phyloP scores from a whole-genome alignment of 92 coral and sea anemone genomes.

The Bergia puertoricense region DNA sequence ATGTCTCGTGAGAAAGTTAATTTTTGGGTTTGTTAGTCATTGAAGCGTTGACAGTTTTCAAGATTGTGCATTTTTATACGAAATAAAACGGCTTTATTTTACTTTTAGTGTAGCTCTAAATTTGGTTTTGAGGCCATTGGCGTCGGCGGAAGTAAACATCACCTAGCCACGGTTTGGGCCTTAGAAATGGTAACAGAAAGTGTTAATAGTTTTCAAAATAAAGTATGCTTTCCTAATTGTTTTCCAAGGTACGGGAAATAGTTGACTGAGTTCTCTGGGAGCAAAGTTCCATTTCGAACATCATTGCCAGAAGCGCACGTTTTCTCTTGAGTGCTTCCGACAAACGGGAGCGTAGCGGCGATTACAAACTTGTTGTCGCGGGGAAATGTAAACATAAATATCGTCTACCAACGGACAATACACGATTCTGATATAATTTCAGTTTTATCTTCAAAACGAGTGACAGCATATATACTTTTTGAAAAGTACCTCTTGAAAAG shows the following conservation, averaged over 20 bases:
- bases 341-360: too few relatives aligned
- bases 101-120: too few relatives aligned
- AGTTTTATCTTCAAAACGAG: too few relatives aligned
- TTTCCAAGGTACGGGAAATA: background rate
- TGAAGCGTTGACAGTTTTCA: too few relatives aligned
- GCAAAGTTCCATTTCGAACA: background rate
- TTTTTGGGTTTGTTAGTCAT: too few relatives aligned
- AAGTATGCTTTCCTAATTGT: background rate
- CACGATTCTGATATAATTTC: background rate
- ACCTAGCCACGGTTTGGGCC: background rate
- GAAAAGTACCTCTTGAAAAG: too few relatives aligned
- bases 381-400: background rate
- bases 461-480: too few relatives aligned
- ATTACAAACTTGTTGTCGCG: background rate
- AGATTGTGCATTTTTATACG: too few relatives aligned
- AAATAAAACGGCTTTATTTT: background rate
- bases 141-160: background rate
- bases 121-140: background rate
- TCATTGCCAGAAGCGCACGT: background rate
- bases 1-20: too few relatives aligned
- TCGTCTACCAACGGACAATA: background rate
- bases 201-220: background rate
- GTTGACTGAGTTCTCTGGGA: too few relatives aligned
- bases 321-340: background rate
- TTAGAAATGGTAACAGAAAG: background rate